Percentiles rank a stretch among this genome's conserved stretches.
phyloP scores from a whole-genome alignment of 2,888 invertebrate genomes.

The Athalia circularis region DNA sequence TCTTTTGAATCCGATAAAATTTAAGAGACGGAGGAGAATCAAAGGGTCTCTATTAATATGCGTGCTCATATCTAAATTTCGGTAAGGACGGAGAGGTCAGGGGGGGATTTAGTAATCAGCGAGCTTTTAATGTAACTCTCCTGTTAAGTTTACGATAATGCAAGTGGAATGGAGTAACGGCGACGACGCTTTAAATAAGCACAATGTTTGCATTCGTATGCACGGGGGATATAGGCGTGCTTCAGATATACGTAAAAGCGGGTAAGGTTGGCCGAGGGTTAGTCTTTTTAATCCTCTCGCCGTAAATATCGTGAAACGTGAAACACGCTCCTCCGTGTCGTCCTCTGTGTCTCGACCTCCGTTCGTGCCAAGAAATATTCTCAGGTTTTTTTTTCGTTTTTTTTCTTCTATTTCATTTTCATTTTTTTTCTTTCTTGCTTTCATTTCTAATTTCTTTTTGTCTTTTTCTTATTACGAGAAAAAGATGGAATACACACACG shows the following conservation, averaged over 20 bases:
- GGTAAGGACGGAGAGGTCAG: no score
- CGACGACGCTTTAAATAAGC: conserved; percentile 63
- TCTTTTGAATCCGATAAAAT: neutral
- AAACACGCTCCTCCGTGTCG: conserved; percentile 38
- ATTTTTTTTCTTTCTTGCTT: neutral
- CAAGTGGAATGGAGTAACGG: conserved; percentile 53
- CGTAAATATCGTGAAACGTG: conserved; percentile 31
- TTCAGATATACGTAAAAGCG: conserved; percentile 5
- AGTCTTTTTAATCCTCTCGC: conserved; percentile 38
- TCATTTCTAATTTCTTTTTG: neutral
- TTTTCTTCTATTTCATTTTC: neutral
- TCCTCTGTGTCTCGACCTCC: conserved; percentile 25
- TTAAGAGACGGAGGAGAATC: conserved; percentile 17
- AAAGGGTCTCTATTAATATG: conserved; percentile 30
- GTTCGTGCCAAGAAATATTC: conserved; percentile 40
- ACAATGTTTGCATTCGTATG: conserved; percentile 63
- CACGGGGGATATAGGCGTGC: neutral
- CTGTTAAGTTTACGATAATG: conserved; percentile 57
- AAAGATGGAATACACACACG: neutral
- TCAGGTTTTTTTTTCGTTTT: conserved; percentile 13
- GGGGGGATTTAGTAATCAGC: conserved; percentile 28
- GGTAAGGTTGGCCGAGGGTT: conserved; percentile 22
- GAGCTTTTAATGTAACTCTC: conserved; percentile 37
- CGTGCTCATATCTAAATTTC: no score
- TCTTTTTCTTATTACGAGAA: neutral